A percentile compares a stretch with the other conserved stretches of the same genome.
Evolutionary conservation across 64 coral and sea anemone genomes (phyloP).

Genomic region (Porites australiensis): DNA sequence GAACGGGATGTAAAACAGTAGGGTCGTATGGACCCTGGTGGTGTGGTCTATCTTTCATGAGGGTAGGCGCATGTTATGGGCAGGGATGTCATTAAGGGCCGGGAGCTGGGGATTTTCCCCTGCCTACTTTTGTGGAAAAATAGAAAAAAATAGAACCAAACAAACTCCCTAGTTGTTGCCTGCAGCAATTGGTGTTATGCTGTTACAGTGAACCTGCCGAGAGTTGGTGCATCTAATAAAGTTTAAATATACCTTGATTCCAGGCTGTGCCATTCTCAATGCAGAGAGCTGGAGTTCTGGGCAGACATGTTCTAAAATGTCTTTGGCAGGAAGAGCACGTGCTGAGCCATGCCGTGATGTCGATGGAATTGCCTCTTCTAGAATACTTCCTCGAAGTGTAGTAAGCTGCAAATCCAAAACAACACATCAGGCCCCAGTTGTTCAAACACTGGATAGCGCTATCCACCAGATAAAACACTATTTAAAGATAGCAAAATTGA

Average conservation of each 20-base stretch:
- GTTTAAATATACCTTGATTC: conserved; percentile 79
- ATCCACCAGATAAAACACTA: neutral
- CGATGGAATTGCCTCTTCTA: conserved; percentile 97
- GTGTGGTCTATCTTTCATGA: no score
- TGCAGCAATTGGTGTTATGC: no score
- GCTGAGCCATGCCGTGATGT: conserved; percentile 97
- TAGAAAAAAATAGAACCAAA: no score
- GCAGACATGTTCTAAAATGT: conserved; percentile 91
- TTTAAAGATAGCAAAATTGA: no score
- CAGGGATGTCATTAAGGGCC: no score
- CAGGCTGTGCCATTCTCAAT: conserved; percentile 75
- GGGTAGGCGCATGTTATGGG: no score
- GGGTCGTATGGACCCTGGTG: no score
- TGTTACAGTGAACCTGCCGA: no score
- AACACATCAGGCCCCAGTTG: neutral
- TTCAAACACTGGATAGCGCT: neutral
- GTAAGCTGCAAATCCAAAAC: conserved; percentile 69
- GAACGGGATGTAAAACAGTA: no score
- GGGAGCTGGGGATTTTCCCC: no score
- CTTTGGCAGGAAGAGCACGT: conserved; percentile 94
- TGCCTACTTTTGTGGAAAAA: no score
- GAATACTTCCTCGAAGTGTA: conserved; percentile 79
- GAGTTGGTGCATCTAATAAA: neutral
- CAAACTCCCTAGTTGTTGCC: no score
- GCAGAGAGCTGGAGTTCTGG: conserved; percentile 81